Conservation (phyloP, 2,888 invertebrate genomes). For the Rotaria sp. region DNA sequence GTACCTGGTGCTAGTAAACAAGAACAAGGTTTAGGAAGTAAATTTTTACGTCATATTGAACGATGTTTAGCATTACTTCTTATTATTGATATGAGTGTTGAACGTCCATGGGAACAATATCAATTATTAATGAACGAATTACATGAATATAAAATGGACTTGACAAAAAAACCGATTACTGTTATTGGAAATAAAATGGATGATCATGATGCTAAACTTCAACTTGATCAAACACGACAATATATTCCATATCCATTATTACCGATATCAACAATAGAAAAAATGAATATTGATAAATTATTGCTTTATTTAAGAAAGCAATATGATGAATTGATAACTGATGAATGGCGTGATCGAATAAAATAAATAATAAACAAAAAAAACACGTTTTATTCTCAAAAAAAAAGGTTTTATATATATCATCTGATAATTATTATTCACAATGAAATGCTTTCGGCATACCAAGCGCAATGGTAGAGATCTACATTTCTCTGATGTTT, state of each 20-base stretch:
- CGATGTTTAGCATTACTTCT: conserved; percentile 34
- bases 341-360: conserved; percentile 8
- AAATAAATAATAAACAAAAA: not conserved
- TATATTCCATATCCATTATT: conserved; percentile 27
- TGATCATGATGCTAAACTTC: conserved; percentile 6
- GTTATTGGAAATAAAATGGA: conserved; percentile 39
- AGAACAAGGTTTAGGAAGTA: conserved; percentile 33
- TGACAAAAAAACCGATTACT: conserved; percentile 17
- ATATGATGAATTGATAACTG: conserved; percentile 31
- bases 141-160: not conserved
- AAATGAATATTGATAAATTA: conserved; percentile 39
- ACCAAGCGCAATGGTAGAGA: no score
- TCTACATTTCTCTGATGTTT: no score
- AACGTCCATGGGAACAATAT: conserved; percentile 32
- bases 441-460: no score
- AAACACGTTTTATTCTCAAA: no score
- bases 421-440: no score
- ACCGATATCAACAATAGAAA: conserved; percentile 36
- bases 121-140: conserved; percentile 30
- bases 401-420: no score
- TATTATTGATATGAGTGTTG: conserved; percentile 33
- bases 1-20: conserved; percentile 35
- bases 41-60: conserved; percentile 39
- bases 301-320: conserved; percentile 31
- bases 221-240: conserved; percentile 19